These are phyloP conservation scores for Drosophila gunungcola DNA, from an alignment of 1,140 invertebrate species.

Conservation along the genomic window DNA sequence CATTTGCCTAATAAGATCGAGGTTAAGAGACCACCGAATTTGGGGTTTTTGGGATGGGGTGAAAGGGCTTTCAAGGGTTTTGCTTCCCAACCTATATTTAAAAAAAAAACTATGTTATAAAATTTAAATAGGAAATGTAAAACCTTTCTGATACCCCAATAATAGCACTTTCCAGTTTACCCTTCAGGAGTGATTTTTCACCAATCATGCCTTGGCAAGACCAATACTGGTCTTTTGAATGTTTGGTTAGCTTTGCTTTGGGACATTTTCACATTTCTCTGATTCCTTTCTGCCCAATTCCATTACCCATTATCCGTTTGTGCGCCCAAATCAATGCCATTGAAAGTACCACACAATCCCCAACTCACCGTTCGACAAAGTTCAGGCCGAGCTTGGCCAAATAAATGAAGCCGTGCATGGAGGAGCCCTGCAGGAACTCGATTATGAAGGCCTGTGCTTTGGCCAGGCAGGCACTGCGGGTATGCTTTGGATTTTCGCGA, in stretches of 20 bases:
- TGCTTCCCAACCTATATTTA: too few species aligned
- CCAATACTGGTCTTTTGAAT: neutral
- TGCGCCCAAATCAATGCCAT: neutral
- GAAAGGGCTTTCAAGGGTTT: neutral
- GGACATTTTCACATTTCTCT: neutral
- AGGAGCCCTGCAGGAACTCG: constrained; percentile 78
- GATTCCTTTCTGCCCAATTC: constrained; percentile 7
- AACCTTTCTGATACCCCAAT: too few species aligned
- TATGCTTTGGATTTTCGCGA: neutral
- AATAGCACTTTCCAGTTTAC: too few species aligned
- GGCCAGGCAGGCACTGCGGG: constrained; percentile 27
- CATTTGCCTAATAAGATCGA: constrained; percentile 27
- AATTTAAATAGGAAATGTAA: too few species aligned
- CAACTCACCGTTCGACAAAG: constrained; percentile 78
- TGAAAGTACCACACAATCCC: neutral
- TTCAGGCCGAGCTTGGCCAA: constrained; percentile 79
- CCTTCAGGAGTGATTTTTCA: too few species aligned
- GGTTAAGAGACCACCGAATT: neutral
- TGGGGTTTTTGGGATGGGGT: neutral
- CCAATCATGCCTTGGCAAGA: too few species aligned
- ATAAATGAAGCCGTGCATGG: constrained; percentile 83
- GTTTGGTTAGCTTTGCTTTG: too few species aligned
- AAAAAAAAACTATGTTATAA: too few species aligned
- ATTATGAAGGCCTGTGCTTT: constrained; percentile 77
- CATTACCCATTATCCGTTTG: constrained; percentile 16